Evolutionary conservation across 2,113 vertebrate genomes (phyloP), one percentile per base, ranked within the genome.

Genomic region (Chrysemys picta): DNA sequence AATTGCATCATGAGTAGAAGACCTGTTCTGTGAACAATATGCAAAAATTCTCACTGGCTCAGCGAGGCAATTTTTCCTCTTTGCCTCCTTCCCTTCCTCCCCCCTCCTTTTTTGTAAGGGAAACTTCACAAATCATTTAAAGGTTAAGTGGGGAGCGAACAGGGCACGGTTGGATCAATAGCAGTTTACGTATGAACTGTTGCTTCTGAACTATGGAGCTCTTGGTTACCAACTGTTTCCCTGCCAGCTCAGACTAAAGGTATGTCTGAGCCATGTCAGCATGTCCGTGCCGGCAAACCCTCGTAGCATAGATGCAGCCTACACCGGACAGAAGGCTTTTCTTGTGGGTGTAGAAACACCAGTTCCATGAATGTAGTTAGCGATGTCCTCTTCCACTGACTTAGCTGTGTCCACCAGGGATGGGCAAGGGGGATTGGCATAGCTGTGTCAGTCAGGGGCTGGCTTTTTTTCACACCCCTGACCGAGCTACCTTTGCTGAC

Each of bases 181-280:
- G 19, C 6, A 29, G 86, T 82, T 87, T 54, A 50, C 13, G 4
- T 50, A 76, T 1, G 0, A 2, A 38, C 6, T 14, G 76, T 50
- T 1, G 2, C 88, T 84, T 62, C 81, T 45, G 4, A 4, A 2
- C 0, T 49, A 2, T 0, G 0, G 53, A 90, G 86, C 31, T 59
- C 88, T 56, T 24, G 0, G 59, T 85, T 78, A 47, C 45, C 42
- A 78, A 29, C 27, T 10, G 5, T 47, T 47, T 24, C 42, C 47
- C 25, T 78, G 42, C 42, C 42, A 29, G 42, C 7, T 13, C 42
- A 78, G 42, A 29, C 75, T 76, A 22, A 38, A 22, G 5, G 13
- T 16, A n/a, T 65, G 31, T 65, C 31, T 35, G 31, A 65, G 17
- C 14, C 62, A 35, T 69, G 62, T 59, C 12, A 29, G 57, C 27